phyloP scores from a whole-genome alignment of 1,140 invertebrate species.

The Drosophila baimaii region DNA sequence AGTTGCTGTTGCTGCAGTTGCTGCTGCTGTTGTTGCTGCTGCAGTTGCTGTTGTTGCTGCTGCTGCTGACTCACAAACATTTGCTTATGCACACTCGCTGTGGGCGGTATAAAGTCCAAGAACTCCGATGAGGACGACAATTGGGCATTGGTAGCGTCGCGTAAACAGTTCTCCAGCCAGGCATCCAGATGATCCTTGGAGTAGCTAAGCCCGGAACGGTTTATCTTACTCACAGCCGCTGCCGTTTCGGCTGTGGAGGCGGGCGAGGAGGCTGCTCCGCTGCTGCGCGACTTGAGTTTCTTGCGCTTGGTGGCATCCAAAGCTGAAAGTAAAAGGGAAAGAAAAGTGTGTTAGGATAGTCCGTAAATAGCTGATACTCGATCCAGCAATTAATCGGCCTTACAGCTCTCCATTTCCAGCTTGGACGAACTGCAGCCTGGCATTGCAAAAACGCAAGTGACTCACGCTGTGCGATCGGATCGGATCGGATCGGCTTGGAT shows the following conservation, averaged over 20 bases:
- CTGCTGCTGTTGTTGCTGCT: slow-evolving; percentile 52
- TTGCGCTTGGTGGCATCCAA: slow-evolving; percentile 71
- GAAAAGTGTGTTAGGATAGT: background rate
- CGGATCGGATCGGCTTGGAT: background rate
- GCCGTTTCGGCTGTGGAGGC: slow-evolving; percentile 18
- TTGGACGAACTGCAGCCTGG: slow-evolving; percentile 35
- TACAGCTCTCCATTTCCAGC: slow-evolving; percentile 3
- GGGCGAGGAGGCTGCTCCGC: slow-evolving; percentile 30
- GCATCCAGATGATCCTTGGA: slow-evolving; percentile 80
- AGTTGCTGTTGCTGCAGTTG: slow-evolving; percentile 40
- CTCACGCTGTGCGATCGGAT: slow-evolving; percentile 38
- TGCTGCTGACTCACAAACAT: slow-evolving; percentile 50
- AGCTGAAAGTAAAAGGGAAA: slow-evolving; percentile 31
- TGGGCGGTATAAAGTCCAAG: slow-evolving; percentile 77
- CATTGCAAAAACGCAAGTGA: slow-evolving; percentile 69
- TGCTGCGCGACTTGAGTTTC: slow-evolving; percentile 79
- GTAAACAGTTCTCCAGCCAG: slow-evolving; percentile 79
- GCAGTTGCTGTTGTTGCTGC: slow-evolving; percentile 46
- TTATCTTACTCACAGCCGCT: slow-evolving; percentile 27
- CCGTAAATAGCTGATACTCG: background rate
- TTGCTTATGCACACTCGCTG: slow-evolving; percentile 35
- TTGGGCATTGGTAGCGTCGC: slow-evolving; percentile 78
- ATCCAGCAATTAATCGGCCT: background rate
- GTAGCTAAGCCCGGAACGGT: slow-evolving; percentile 50
- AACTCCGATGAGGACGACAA: slow-evolving; percentile 82